Evolutionary conservation across 2,797 vertebrate genomes (phyloP), one percentile per base, ranked within the genome.

Genomic region (Premnoplex brunnescens): DNA sequence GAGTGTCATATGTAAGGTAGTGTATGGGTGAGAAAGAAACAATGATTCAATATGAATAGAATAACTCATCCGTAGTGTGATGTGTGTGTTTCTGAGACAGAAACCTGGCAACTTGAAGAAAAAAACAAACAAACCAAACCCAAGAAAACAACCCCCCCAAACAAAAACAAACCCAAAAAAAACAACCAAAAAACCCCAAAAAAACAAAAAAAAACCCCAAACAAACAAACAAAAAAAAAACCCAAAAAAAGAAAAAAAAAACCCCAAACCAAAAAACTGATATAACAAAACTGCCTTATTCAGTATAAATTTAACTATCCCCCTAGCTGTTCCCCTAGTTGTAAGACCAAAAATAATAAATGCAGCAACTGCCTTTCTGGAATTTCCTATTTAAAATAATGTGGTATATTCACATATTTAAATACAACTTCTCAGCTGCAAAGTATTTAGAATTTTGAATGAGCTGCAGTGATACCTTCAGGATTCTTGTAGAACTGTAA

Each of bases 351-450:
- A 95, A 97, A 88, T 74, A 93, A 92, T 88, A 90, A 93, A 85
- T 85, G 67, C 60, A 85, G 48, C 85, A 84, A 88, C 34, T 75
- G 37, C 80, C 92, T 95, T 92, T 20, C 84, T 96, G 97, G 95
- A 93, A 95, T 97, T 97, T 97, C 96, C 93, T 95, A 93, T 88
- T 95, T 91, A 89, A 96, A 96, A 95, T 95, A 94, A 56, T 96
- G 83, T 93, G 95, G 91, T 77, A 49, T 75, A 75, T 63, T 78
- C 89, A 75, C n/a, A 77, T 90, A 85, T 43, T 91, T 83, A 93
- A 93, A 68, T 92, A 67, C 10, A 77, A 15, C 49, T 80, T 93
- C 37, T 91, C 49, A 15, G 49, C 68, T 93, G 82, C 58, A 60
- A 49, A 85, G 32, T 51, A 91, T 79, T 72, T 62, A 60, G 72